Percentiles rank a stretch among this genome's conserved stretches.
Conservation (phyloP, 92 coral and sea anemone genomes). For the Porites evermanni region DNA sequence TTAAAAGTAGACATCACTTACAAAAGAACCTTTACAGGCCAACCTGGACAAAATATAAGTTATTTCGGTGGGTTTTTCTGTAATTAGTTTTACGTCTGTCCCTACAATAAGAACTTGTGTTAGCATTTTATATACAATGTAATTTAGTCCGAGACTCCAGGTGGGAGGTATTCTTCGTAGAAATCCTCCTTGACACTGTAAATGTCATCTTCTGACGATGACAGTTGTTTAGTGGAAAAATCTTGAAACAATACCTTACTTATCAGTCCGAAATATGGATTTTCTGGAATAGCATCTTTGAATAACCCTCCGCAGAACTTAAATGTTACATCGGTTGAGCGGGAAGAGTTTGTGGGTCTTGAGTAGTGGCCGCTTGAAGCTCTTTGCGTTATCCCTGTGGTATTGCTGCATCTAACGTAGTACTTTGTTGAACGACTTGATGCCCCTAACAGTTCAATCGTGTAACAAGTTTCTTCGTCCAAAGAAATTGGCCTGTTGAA, state of each 20-base stretch:
- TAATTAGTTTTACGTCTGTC: too few relatives aligned
- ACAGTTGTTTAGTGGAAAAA: background rate
- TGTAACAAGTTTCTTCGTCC: background rate
- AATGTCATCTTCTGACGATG: background rate
- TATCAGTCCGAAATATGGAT: constrained; percentile 1
- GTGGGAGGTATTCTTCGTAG: background rate
- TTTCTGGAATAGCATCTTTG: background rate
- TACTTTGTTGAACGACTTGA: background rate
- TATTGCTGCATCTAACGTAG: background rate
- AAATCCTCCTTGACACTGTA: background rate
- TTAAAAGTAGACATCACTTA: too few relatives aligned
- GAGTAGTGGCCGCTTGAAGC: background rate
- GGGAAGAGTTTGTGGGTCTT: background rate
- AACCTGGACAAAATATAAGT: too few relatives aligned
- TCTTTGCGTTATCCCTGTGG: background rate
- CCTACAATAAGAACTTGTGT: too few relatives aligned
- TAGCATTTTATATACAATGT: too few relatives aligned
- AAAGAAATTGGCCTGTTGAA: background rate
- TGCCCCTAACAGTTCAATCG: background rate
- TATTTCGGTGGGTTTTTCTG: too few relatives aligned
- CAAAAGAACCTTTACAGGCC: too few relatives aligned
- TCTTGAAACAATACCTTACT: background rate
- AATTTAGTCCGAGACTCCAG: too few relatives aligned
- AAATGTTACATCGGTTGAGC: background rate
- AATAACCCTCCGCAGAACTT: background rate